Conservation (phyloP, 2,888 invertebrate genomes). For the Fragum whitleyi region DNA sequence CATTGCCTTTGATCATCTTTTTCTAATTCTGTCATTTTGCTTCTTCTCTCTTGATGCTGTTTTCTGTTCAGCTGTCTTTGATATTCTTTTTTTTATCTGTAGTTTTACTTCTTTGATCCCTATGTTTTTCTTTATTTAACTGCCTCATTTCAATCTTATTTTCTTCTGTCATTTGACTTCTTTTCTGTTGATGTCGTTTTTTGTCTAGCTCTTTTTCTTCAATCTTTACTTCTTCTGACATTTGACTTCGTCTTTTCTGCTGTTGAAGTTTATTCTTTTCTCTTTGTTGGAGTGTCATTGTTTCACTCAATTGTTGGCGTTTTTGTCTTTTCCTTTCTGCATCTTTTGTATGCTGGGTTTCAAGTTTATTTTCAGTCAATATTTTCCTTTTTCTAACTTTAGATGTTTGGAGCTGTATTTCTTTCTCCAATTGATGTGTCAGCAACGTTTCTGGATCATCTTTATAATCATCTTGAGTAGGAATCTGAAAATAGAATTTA, state of each 20-base stretch:
- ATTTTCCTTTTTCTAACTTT: not conserved
- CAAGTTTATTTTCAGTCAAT: not conserved
- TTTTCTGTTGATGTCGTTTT: constrained; percentile 1
- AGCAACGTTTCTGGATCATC: not conserved
- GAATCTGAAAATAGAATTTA: constrained; percentile 1
- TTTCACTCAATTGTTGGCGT: not conserved
- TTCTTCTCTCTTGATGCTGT: not conserved
- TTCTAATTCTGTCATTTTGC: not conserved
- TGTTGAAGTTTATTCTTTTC: not conserved
- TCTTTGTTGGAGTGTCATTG: not conserved
- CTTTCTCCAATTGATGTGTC: not conserved
- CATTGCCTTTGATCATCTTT: no score
- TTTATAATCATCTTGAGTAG: not conserved
- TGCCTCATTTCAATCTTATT: not conserved
- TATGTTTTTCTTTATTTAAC: not conserved
- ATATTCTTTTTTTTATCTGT: constrained; percentile 14
- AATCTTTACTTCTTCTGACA: not conserved
- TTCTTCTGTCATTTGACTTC: constrained; percentile 3
- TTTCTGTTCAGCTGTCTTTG: not conserved
- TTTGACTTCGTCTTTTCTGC: constrained; percentile 7
- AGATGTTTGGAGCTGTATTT: not conserved
- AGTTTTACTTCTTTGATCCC: constrained; percentile 3
- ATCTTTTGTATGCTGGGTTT: not conserved
- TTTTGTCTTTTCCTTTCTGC: constrained; percentile 13
- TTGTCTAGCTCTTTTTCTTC: not conserved